phyloP scores from a whole-genome alignment of 2,888 invertebrate species.

The Polymixis lichenea region DNA sequence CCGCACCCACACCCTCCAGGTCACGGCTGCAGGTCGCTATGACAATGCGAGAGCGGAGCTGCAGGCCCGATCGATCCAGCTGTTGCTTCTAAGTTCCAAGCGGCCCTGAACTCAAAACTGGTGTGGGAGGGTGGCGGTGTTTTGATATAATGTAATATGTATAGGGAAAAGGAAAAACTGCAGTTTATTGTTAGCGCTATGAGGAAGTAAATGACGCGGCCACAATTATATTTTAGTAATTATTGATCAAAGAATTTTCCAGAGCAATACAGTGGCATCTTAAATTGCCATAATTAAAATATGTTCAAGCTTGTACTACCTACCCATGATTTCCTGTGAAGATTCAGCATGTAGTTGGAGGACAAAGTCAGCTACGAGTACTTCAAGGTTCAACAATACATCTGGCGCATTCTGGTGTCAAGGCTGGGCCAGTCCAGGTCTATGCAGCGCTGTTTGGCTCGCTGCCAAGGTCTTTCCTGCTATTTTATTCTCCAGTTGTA shows the following conservation, averaged over 20 bases:
- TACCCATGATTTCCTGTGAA: slow-evolving; percentile 9
- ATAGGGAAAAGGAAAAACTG: slow-evolving; percentile 11
- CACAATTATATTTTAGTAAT: slow-evolving; percentile 17
- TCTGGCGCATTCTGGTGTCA: slow-evolving; percentile 66
- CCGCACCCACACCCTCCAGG: slow-evolving; percentile 78
- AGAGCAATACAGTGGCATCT: slow-evolving; percentile 3
- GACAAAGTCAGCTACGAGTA: slow-evolving; percentile 39
- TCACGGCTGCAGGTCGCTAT: slow-evolving; percentile 86
- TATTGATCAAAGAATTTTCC: slow-evolving; percentile 16
- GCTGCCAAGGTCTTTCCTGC: slow-evolving; percentile 61
- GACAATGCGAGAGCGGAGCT: slow-evolving; percentile 74
- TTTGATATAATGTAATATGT: slow-evolving; percentile 18
- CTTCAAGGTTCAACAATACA: slow-evolving; percentile 62
- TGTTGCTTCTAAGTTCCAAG: slow-evolving; percentile 83
- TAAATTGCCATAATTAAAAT: not conserved
- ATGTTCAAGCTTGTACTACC: not conserved
- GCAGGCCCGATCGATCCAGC: slow-evolving; percentile 86
- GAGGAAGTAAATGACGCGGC: slow-evolving; percentile 21
- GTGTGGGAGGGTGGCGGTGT: slow-evolving; percentile 54
- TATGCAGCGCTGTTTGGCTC: slow-evolving; percentile 60
- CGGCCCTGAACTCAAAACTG: slow-evolving; percentile 75
- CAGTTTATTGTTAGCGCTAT: not conserved
- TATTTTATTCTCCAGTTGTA: slow-evolving; percentile 62
- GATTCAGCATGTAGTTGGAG: slow-evolving; percentile 36
- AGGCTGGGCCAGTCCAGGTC: slow-evolving; percentile 66